Conservation (phyloP, 2,113 vertebrate species). For the Raphicerus campestris region DNA sequence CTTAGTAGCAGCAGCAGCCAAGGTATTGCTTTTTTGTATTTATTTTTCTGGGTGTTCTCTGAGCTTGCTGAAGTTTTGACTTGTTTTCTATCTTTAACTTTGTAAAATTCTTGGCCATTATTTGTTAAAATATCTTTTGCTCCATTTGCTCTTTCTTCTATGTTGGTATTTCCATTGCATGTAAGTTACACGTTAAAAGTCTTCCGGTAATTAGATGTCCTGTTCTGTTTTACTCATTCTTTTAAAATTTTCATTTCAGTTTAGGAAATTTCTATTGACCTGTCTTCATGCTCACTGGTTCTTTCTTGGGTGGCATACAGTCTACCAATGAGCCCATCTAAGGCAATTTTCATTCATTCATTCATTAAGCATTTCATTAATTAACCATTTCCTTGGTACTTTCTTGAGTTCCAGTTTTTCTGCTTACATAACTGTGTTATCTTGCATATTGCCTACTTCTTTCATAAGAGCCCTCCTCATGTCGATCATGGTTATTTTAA, state of each 20-base stretch:
- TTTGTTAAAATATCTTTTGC: background rate
- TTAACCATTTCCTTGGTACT: background rate
- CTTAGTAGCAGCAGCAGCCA: too few species aligned
- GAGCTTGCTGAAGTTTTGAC: background rate
- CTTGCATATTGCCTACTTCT: background rate
- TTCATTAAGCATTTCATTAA: too few species aligned
- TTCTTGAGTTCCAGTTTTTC: background rate
- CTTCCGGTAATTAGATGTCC: background rate
- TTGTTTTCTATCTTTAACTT: background rate
- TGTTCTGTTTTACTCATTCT: background rate
- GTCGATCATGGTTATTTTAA: background rate
- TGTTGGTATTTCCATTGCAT: background rate
- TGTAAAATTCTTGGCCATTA: background rate
- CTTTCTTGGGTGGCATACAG: background rate
- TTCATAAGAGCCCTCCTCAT: background rate
- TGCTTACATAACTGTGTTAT: background rate
- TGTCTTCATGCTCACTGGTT: background rate
- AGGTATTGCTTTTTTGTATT: background rate
- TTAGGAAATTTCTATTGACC: background rate
- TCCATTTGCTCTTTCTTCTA: background rate
- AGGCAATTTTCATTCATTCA: background rate
- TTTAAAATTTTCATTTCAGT: background rate
- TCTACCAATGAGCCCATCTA: background rate
- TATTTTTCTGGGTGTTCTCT: background rate
- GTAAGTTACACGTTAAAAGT: background rate